phyloP scores from a whole-genome alignment of 2,797 vertebrate genomes.

The Oreochromis mossambicus region DNA sequence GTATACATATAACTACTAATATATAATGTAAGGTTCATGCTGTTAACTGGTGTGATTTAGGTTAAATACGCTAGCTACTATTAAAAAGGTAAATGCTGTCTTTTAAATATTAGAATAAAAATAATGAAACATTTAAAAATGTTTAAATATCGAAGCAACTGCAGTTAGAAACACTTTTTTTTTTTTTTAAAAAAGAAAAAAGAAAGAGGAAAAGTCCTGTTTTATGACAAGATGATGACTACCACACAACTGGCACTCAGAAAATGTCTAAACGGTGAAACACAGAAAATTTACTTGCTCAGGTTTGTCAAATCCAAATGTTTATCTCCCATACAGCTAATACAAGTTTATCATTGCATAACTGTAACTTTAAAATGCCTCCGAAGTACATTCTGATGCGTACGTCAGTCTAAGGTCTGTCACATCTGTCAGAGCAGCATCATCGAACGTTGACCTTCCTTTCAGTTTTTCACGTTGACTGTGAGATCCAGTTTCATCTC shows the following conservation, averaged over 20 bases:
- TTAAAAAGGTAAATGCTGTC: not conserved
- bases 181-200: not conserved
- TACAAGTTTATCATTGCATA: not conserved
- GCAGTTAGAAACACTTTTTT: not conserved
- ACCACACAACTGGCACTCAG: not conserved
- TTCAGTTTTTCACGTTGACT: not conserved
- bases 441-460: not conserved
- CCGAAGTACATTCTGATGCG: fast-evolving
- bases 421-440: not conserved
- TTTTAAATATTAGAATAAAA: not conserved
- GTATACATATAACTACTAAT: not conserved
- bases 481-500: not conserved
- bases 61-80: fast-evolving
- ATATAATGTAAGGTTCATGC: not conserved
- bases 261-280: not conserved
- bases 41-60: not conserved
- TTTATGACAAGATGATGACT: not conserved
- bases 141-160: not conserved
- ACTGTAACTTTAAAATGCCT: not conserved
- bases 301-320: not conserved
- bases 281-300: not conserved
- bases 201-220: not conserved
- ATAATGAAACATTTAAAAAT: not conserved
- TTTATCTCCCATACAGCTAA: not conserved
- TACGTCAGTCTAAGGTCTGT: not conserved